Percentiles rank a stretch among this genome's conserved stretches.
Conservation (phyloP, 1,140 invertebrate genomes). For the Drosophila melanogaster region DNA sequence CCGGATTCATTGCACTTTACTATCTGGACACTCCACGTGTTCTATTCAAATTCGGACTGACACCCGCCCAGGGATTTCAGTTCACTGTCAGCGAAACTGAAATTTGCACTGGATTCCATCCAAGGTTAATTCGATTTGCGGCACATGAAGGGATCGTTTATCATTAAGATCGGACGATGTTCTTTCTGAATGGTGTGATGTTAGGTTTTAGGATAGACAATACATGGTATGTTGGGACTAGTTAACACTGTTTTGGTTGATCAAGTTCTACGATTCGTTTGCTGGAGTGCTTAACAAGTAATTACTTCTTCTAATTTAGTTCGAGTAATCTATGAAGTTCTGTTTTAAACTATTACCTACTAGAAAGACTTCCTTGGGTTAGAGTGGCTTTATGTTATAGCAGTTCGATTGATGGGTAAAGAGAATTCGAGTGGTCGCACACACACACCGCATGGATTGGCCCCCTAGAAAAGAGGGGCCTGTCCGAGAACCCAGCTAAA, state of each 20-base stretch:
- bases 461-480: conserved; percentile 19
- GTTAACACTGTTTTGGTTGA: neutral
- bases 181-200: conserved; percentile 1
- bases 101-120: conserved; percentile 17
- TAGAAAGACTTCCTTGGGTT: too few species aligned
- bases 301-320: too few species aligned
- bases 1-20: conserved; percentile 50
- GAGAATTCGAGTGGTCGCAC: neutral
- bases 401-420: neutral
- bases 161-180: neutral
- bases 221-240: neutral
- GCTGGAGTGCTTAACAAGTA: too few species aligned
- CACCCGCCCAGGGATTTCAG: conserved; percentile 4
- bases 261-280: too few species aligned
- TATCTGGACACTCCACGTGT: conserved; percentile 57
- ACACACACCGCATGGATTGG: conserved; percentile 1
- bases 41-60: conserved; percentile 28
- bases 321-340: too few species aligned
- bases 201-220: neutral
- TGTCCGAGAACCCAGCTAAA: conserved; percentile 12
- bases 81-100: conserved; percentile 36
- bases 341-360: too few species aligned
- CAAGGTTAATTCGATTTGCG: conserved; percentile 69
- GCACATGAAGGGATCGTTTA: conserved; percentile 7
- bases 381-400: too few species aligned